Evolutionary conservation across 2,113 vertebrate species (phyloP).

Genomic region (Mormyrus iriodes): DNA sequence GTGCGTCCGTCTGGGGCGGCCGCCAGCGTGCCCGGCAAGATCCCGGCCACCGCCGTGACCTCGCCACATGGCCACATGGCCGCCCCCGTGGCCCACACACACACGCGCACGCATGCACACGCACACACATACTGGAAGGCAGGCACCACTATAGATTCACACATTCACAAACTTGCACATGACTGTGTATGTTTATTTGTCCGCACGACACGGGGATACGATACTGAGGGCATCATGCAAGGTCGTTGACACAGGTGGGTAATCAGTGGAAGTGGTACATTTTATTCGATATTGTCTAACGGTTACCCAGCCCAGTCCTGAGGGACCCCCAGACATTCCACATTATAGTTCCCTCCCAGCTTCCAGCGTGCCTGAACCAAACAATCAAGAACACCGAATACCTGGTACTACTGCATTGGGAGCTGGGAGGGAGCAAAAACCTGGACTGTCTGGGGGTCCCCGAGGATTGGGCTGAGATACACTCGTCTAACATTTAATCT

Average conservation of each 20-base stretch:
- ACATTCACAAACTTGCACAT: slow-evolving; percentile 8
- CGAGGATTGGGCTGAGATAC: neutral
- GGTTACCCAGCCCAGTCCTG: neutral
- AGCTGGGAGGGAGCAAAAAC: neutral
- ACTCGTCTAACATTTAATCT: neutral
- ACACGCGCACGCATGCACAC: slow-evolving; percentile 6
- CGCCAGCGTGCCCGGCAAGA: slow-evolving; percentile 43
- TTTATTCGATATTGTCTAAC: neutral
- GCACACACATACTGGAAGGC: slow-evolving; percentile 1
- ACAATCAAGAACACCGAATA: neutral
- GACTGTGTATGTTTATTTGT: neutral
- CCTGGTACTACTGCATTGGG: neutral
- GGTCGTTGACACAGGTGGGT: neutral
- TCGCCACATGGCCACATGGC: slow-evolving; percentile 14
- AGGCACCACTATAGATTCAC: neutral
- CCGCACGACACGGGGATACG: neutral
- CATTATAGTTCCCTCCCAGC: neutral
- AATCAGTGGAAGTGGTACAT: neutral
- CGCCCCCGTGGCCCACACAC: slow-evolving; percentile 11
- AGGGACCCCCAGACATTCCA: neutral
- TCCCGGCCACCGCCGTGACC: slow-evolving; percentile 29
- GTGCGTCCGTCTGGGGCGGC: slow-evolving; percentile 52
- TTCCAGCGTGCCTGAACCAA: neutral
- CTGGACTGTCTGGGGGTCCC: neutral
- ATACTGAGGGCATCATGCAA: neutral